A percentile compares a stretch with the other conserved stretches of the same genome.
phyloP scores from a whole-genome alignment of 2,888 invertebrate genomes.

The Pseudococcus jackbeardsleyi region DNA sequence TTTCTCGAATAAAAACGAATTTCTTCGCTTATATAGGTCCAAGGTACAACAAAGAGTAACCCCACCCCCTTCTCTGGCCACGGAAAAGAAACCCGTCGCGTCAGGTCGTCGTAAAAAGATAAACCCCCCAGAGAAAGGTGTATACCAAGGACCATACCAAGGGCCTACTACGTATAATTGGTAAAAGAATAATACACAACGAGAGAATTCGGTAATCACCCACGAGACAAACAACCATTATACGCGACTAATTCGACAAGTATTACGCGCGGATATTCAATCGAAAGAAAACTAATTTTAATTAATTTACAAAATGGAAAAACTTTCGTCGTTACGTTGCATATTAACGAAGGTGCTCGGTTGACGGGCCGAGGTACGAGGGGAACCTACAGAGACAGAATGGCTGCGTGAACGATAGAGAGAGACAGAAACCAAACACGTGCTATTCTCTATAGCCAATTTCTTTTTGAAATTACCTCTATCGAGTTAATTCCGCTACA shows the following conservation, averaged over 20 bases:
- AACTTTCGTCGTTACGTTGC: slow-evolving; percentile 42
- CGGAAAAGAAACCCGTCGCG: not conserved
- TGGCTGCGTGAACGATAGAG: not conserved
- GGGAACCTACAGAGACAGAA: not conserved
- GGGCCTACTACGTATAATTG: not conserved
- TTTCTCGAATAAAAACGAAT: not conserved
- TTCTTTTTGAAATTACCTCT: slow-evolving; percentile 55
- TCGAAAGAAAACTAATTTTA: slow-evolving; percentile 51
- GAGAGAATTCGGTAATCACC: slow-evolving; percentile 41
- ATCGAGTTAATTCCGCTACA: slow-evolving; percentile 50
- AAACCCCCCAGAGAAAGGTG: not conserved
- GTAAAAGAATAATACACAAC: not conserved
- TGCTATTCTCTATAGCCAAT: slow-evolving; percentile 27
- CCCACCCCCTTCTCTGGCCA: not conserved
- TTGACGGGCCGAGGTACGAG: not conserved
- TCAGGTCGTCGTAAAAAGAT: not conserved
- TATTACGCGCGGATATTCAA: slow-evolving; percentile 46
- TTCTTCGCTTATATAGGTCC: not conserved
- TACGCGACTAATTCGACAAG: slow-evolving; percentile 41
- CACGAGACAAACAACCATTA: slow-evolving; percentile 35
- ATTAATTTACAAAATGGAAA: slow-evolving; percentile 55
- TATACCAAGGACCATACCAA: not conserved
- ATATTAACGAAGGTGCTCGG: slow-evolving; percentile 1
- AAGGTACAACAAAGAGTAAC: slow-evolving; percentile 2
- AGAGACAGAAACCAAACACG: slow-evolving; percentile 16